Conservation (phyloP, 2,113 vertebrate genomes). For the Percopsis transmontana region DNA sequence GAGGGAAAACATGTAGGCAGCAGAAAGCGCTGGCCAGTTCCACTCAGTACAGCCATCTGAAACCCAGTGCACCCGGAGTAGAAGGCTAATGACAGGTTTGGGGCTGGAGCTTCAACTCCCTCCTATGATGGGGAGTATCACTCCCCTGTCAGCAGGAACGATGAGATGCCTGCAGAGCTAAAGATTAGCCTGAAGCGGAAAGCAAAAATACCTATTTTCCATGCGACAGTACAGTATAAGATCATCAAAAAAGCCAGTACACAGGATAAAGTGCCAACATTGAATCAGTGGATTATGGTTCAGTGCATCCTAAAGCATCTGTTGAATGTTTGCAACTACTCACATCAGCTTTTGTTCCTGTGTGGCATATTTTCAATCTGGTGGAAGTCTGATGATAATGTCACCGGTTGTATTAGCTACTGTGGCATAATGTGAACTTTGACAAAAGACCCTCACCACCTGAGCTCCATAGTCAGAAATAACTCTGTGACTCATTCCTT, state of each 20-base stretch:
- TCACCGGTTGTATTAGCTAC: conserved; percentile 28
- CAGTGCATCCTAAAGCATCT: conserved; percentile 16
- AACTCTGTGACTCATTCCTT: conserved; percentile 41
- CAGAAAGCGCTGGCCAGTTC: conserved; percentile 43
- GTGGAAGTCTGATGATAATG: conserved; percentile 33
- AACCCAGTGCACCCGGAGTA: conserved; percentile 35
- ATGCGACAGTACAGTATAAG: conserved; percentile 31
- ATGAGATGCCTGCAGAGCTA: conserved; percentile 53
- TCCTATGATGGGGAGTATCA: conserved; percentile 33
- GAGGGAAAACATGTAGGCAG: conserved; percentile 43
- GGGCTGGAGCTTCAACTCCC: conserved; percentile 30
- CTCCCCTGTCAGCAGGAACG: conserved; percentile 53
- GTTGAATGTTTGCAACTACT: conserved; percentile 29
- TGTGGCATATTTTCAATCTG: conserved; percentile 33
- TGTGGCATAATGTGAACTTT: conserved; percentile 41
- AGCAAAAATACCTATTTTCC: conserved; percentile 42
- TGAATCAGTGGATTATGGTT: conserved; percentile 49
- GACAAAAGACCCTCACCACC: conserved; percentile 27
- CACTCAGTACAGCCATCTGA: conserved; percentile 50
- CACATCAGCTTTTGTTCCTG: conserved; percentile 19
- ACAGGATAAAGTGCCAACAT: conserved; percentile 19
- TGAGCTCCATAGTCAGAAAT: conserved; percentile 31
- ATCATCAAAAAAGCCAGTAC: conserved; percentile 35
- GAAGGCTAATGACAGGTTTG: conserved; percentile 44
- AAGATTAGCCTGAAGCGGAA: conserved; percentile 51